phyloP scores from a whole-genome alignment of 2,797 vertebrate genomes.

The Thunnus albacares region DNA sequence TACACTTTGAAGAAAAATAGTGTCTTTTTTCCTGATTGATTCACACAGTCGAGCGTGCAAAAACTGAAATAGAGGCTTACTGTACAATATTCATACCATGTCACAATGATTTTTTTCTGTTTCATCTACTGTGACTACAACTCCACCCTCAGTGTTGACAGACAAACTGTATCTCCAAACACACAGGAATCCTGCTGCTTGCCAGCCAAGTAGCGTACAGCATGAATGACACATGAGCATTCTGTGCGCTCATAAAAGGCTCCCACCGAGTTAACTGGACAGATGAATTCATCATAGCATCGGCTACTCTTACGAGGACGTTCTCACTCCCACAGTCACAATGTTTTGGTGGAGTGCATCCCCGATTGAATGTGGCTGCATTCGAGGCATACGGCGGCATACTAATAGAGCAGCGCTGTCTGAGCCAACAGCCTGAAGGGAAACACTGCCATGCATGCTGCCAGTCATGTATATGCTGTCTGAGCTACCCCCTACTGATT shows the following conservation, averaged over 20 bases:
- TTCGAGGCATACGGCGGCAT: conserved; percentile 39
- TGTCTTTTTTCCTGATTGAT: neutral
- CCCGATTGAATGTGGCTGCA: conserved; percentile 25
- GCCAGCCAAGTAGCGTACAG: neutral
- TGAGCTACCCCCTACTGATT: conserved; percentile 36
- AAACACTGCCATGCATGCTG: conserved; percentile 44
- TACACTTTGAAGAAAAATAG: no score
- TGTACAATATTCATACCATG: conserved; percentile 32
- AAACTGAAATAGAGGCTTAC: conserved; percentile 8
- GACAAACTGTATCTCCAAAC: neutral
- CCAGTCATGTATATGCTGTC: conserved; percentile 44
- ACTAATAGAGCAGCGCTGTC: conserved; percentile 27
- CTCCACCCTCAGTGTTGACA: neutral
- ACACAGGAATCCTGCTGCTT: neutral
- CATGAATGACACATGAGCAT: neutral
- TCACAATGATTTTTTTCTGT: conserved; percentile 25
- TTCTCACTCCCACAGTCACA: conserved; percentile 23
- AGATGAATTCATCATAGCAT: conserved; percentile 6
- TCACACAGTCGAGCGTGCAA: neutral
- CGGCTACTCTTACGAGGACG: conserved; percentile 3
- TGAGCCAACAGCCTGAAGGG: conserved; percentile 62
- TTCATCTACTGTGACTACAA: conserved; percentile 9
- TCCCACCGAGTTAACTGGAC: conserved; percentile 10
- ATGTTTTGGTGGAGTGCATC: conserved; percentile 12
- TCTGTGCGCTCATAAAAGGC: neutral